Base-by-base conservation (phyloP, 1,140 invertebrate genomes). In the Agraylea sexmaculata region DNA sequence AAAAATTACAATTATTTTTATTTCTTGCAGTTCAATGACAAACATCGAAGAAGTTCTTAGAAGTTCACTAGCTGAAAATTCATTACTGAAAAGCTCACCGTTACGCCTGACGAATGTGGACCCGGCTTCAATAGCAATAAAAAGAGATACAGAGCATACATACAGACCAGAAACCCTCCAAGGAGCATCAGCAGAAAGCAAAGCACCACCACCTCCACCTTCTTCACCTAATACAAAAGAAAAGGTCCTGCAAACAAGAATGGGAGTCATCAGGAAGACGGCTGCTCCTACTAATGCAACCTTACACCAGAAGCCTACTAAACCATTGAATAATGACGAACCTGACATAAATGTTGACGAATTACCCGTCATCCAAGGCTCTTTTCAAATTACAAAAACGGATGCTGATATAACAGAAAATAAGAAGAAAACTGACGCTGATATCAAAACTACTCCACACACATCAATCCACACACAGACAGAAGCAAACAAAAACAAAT, bases 71-170 rank as follows among this genome's bases (percentile, higher is more conserved):
- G 58, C 75, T 30, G 72, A 77, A 58, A 78, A 82, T 64, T 68
- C 75, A 12, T 67, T 73, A 37, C 77, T 74, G 2, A 66, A 71
- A 42, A 66, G 73, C 45, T 71, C 76, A 16, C 60, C 75, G 13
- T 77, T 81, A 55, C 73, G 75, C 49, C 73, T 73, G 51, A 61
- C 80, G 40, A 74, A 77, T 57, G 70, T 82, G 45, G 78, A 80
- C 47, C 59, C 73, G 11, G 70, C 70, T 34, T 74, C 71, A 48
- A 67, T 81, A 41, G 58, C 65, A 13, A 70, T 80, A 32, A 77
- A 74, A 68, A 66, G 76, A 70, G 62, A 74, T 59, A 62, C 61
- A 47, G 57, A 65, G 47, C 63, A 64, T 29, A 62, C 60, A 42
- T 61, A 64, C 51, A 57, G 63, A 53, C 60, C 61, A 19, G 64